phyloP scores from a whole-genome alignment of 1,140 invertebrate genomes.

The Drosophila ambigua region DNA sequence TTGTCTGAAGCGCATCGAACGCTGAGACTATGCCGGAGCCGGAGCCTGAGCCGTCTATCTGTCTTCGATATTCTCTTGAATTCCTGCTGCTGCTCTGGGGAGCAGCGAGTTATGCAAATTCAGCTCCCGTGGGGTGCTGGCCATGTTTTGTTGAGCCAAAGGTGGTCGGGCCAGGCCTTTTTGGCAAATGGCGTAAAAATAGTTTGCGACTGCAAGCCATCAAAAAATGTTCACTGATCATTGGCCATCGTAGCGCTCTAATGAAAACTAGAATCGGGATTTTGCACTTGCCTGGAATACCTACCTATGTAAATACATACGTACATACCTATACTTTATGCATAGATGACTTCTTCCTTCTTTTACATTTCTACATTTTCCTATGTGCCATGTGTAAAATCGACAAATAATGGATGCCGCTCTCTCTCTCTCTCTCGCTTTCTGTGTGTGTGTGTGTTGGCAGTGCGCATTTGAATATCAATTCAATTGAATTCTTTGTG shows the following conservation, averaged over 20 bases:
- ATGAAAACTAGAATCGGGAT: constrained; percentile 60
- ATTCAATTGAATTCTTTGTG: constrained; percentile 82
- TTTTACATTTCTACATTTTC: constrained; percentile 26
- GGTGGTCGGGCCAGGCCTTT: constrained; percentile 49
- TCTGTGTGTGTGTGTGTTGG: constrained; percentile 48
- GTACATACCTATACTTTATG: constrained; percentile 9
- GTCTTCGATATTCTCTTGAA: constrained; percentile 32
- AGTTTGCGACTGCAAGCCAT: constrained; percentile 52
- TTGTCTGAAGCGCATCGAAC: constrained; percentile 70
- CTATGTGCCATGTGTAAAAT: constrained; percentile 65
- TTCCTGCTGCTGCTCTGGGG: constrained; percentile 18
- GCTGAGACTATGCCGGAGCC: constrained; percentile 24
- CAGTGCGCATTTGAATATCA: constrained; percentile 82
- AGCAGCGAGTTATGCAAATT: constrained; percentile 64
- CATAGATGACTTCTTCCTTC: constrained; percentile 15
- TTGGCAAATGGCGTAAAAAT: constrained; percentile 74
- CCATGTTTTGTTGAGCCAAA: constrained; percentile 64
- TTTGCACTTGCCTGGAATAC: constrained; percentile 30
- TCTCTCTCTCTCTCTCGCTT: constrained; percentile 8
- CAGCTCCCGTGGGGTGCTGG: constrained; percentile 45
- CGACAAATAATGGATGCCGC: constrained; percentile 73
- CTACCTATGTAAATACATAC: constrained; percentile 8
- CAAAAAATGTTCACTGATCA: constrained; percentile 62
- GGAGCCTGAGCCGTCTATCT: constrained; percentile 38
- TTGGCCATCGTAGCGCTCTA: constrained; percentile 53